phyloP scores from a whole-genome alignment of 2,797 vertebrate species.

The Psittacula derbiana region DNA sequence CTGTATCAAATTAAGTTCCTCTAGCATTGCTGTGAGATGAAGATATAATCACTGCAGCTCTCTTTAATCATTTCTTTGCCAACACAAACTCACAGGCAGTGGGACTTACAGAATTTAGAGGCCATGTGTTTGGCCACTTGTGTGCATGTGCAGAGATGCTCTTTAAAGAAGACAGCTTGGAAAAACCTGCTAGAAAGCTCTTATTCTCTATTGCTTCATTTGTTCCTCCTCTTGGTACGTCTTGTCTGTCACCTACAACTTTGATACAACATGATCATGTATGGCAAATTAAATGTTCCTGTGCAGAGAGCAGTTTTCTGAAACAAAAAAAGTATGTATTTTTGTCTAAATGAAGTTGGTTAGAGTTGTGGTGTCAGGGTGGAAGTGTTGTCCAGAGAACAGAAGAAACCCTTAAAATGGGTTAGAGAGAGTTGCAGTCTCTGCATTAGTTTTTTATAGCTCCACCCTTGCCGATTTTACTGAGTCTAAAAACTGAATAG shows the following conservation, averaged over 20 bases:
- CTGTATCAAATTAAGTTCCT: conserved; percentile 18
- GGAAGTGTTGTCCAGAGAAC: fast-evolving
- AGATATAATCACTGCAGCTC: neutral
- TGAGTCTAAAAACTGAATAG: too few species aligned
- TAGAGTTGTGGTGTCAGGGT: neutral
- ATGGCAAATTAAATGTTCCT: neutral
- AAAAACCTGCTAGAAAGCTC: neutral
- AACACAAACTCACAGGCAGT: neutral
- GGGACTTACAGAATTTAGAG: neutral
- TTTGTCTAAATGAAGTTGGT: neutral
- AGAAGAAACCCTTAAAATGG: neutral
- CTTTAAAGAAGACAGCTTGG: neutral
- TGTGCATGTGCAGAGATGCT: neutral
- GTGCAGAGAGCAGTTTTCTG: neutral
- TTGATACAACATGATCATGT: fast-evolving
- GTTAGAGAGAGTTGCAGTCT: too few species aligned
- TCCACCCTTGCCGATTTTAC: neutral
- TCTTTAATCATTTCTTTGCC: neutral
- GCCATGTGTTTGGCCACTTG: neutral
- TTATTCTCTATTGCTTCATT: neutral
- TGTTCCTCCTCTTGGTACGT: neutral
- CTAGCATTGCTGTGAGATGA: neutral
- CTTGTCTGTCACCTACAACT: neutral
- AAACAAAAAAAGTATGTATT: neutral
- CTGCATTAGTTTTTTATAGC: fast-evolving